Evolutionary conservation across 2,113 vertebrate species (phyloP).

Genomic region (Pipra filicauda): DNA sequence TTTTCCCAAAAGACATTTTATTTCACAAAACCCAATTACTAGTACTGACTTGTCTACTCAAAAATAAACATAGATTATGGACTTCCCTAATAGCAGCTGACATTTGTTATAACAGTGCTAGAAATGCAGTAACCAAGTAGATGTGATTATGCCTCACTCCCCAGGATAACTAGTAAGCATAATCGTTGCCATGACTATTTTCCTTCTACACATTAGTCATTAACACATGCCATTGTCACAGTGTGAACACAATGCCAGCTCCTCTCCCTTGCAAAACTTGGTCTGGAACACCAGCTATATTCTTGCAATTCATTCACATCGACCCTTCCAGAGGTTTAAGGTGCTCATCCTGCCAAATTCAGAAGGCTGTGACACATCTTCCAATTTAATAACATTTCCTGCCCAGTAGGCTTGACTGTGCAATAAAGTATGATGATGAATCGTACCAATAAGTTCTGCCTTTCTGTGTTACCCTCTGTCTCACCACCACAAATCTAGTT

Average conservation of each 20-base stretch:
- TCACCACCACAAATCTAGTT: constrained; percentile 30
- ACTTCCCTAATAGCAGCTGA: background rate
- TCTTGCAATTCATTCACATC: background rate
- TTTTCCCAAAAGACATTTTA: background rate
- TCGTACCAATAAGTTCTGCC: background rate
- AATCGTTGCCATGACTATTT: background rate
- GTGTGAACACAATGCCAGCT: background rate
- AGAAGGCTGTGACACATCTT: background rate
- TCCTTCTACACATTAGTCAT: background rate
- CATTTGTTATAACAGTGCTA: background rate
- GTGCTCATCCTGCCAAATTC: background rate
- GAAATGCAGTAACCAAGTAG: background rate
- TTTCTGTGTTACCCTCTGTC: constrained; percentile 24
- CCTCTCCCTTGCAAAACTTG: background rate
- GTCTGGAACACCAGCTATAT: background rate
- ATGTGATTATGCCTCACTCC: background rate
- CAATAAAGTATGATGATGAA: constrained; percentile 22
- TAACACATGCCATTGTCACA: background rate
- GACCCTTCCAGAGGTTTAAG: background rate
- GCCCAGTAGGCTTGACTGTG: background rate
- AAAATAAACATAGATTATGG: background rate
- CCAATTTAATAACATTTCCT: constrained; percentile 30
- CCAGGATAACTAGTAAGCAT: background rate
- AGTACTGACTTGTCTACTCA: background rate
- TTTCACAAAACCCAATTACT: background rate